phyloP scores from a whole-genome alignment of 1,140 invertebrate genomes.

The Drosophila sproati region DNA sequence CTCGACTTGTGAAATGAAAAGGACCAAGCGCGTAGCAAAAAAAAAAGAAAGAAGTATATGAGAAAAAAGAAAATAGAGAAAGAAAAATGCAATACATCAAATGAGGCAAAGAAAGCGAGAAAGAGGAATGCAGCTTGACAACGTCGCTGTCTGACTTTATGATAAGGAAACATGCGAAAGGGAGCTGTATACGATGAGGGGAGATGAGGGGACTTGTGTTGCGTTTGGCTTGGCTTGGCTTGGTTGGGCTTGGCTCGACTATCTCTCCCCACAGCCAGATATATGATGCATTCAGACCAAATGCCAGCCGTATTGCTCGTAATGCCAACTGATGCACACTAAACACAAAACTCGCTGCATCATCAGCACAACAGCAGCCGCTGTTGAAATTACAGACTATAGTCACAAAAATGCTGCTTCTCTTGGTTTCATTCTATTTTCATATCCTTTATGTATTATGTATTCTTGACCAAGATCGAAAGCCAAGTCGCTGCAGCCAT shows the following conservation, averaged over 20 bases:
- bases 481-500: no score
- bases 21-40: constrained; percentile 24
- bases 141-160: constrained; percentile 64
- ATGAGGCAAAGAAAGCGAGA: constrained; percentile 30
- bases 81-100: constrained; percentile 77
- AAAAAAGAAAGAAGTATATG: constrained; percentile 31
- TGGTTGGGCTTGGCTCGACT: no score
- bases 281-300: constrained; percentile 60
- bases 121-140: constrained; percentile 19
- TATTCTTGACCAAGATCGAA: no score
- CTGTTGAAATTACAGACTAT: constrained; percentile 4
- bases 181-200: background rate
- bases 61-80: constrained; percentile 26
- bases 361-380: background rate
- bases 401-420: background rate
- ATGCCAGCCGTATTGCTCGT: constrained; percentile 9
- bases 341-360: background rate
- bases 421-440: no score
- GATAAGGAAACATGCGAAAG: constrained; percentile 64
- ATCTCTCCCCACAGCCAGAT: constrained; percentile 40
- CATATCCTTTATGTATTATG: no score
- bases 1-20: constrained; percentile 66
- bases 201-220: background rate
- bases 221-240: no score
- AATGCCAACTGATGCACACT: constrained; percentile 29